Conservation (phyloP, 2,888 invertebrate species). For the Helicoverpa assulta region DNA sequence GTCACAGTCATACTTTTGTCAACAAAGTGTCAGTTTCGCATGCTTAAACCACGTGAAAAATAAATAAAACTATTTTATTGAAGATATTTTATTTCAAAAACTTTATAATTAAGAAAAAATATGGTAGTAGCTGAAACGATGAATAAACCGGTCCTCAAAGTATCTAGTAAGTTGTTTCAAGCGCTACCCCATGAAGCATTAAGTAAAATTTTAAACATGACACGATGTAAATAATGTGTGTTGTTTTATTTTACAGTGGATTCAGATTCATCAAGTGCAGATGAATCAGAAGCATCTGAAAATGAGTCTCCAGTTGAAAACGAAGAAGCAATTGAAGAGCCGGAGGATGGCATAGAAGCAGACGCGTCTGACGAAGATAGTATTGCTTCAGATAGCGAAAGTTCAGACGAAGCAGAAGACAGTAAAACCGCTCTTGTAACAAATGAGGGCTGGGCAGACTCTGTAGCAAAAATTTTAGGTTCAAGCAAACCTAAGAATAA, state of each 20-base stretch:
- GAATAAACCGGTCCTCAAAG: conserved; percentile 78
- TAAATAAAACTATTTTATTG: conserved; percentile 12
- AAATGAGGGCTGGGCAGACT: conserved; percentile 95
- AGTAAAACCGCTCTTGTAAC: conserved; percentile 72
- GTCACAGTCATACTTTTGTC: not conserved
- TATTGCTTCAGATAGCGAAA: conserved; percentile 65
- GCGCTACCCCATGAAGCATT: not conserved
- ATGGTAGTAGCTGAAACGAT: conserved; percentile 78
- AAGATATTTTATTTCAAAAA: not conserved
- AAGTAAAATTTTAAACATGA: no score
- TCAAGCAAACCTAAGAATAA: conserved; percentile 94
- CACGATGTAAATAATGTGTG: no score
- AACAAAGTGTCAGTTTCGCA: conserved; percentile 22
- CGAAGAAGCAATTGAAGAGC: conserved; percentile 59
- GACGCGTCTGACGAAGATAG: conserved; percentile 23
- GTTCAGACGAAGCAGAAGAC: conserved; percentile 56
- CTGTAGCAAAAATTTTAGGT: conserved; percentile 94
- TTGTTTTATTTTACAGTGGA: conserved; percentile 66
- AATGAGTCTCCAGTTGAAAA: conserved; percentile 61
- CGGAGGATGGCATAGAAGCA: conserved; percentile 44
- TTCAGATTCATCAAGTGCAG: conserved; percentile 74
- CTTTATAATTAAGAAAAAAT: conserved; percentile 15
- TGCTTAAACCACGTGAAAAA: conserved; percentile 44
- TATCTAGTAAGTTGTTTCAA: conserved; percentile 71
- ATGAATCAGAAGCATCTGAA: conserved; percentile 73